Evolutionary conservation across 2,797 vertebrate genomes (phyloP).

Genomic region (Melanotaenia parkinsoni): DNA sequence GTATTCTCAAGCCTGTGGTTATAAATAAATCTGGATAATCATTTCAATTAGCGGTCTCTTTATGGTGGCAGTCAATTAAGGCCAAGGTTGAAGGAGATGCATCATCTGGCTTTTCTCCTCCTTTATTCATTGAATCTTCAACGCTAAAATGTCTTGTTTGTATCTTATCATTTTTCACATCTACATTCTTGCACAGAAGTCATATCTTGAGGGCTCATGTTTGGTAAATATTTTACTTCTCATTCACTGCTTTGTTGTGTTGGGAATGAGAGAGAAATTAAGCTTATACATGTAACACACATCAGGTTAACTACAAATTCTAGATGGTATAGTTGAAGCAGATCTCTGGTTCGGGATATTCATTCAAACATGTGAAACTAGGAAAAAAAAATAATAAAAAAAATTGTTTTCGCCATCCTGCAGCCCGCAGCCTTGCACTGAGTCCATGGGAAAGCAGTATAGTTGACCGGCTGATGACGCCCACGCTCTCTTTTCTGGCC

Average conservation of each 20-base stretch:
- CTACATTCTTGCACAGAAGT: neutral
- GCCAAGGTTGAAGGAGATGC: conserved; percentile 25
- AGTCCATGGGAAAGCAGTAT: conserved; percentile 98
- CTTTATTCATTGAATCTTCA: conserved; percentile 16
- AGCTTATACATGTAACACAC: neutral
- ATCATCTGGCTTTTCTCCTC: conserved; percentile 21
- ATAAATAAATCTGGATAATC: conserved; percentile 59
- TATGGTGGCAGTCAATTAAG: conserved; percentile 24
- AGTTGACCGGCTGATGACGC: conserved; percentile 96
- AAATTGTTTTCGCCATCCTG: conserved; percentile 8
- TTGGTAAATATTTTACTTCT: conserved; percentile 6
- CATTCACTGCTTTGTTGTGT: neutral
- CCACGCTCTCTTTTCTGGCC: conserved; percentile 95
- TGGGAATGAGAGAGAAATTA: neutral
- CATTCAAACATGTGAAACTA: neutral
- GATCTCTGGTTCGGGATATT: conserved; percentile 19
- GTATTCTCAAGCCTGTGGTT: conserved; percentile 36
- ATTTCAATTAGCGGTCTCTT: conserved; percentile 34
- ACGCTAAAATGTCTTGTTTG: conserved; percentile 15
- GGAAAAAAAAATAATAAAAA: neutral
- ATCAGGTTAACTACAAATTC: neutral
- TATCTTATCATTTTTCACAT: neutral
- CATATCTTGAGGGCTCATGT: too few species aligned
- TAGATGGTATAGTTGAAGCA: neutral
- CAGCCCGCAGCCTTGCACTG: conserved; percentile 90